Evolutionary conservation across 2,888 invertebrate species (phyloP), one percentile per base, ranked within the genome.

Genomic region (Agonum fuliginosum): DNA sequence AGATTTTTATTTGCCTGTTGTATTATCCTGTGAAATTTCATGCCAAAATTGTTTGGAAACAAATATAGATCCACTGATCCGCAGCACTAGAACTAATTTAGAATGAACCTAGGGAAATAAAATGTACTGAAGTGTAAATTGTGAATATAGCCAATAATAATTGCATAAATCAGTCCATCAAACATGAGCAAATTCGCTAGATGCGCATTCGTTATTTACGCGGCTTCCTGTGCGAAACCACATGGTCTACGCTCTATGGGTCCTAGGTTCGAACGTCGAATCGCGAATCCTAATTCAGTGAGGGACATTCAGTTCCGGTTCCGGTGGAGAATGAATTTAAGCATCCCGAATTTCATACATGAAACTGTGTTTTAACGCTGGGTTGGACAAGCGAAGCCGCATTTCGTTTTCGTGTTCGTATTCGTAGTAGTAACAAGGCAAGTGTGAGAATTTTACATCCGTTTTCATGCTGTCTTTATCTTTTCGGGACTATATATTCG

Each of bases 331-430:
- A 69, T 46, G 46, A 69, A 43, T 69, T 69, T 69, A 69, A 67
- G 69, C 46, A 69, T 43, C 19, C 69, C 69, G 69, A 69, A 69
- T 69, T 69, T 69, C 69, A 69, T 46, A 69, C 46, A 43, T 69
- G 69, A 69, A 69, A 69, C 46, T 46, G 20, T 72, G 24, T 72
- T 51, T 51, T 51, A 34, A 27, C 58, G 30, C 17, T 62, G 48
- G 48, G 20, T 17, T 48, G 58, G 17, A 62, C 58, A 30, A 62
- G 30, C 17, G 30, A 62, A 62, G 30, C 30, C 27, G 14, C 27
- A 24, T 58, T 58, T 58, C 54, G 27, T 24, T 27, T 58, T 58
- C 27, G 54, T 27, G 0, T 27, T 58, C 54, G 54, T 27, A 27
- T 58, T 58, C 54, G 6, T 48, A 48, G 51, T 46, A 12, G 17